These are phyloP conservation scores for Ctenochaetus hawaiiensis DNA, from an alignment of 2,797 vertebrate genomes.

Conservation along the genomic window DNA sequence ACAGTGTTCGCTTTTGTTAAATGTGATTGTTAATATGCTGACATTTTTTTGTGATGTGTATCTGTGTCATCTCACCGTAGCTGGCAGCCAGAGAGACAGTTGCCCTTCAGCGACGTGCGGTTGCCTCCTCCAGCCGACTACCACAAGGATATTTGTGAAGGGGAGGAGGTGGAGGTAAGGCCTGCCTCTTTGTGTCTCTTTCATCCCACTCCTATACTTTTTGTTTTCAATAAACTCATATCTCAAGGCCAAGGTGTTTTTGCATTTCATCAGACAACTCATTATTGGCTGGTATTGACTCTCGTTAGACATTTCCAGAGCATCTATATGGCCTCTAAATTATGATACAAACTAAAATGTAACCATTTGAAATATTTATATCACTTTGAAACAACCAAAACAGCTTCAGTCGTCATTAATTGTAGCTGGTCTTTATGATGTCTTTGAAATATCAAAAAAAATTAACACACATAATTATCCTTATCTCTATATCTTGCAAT, in stretches of 20 bases:
- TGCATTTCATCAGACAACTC: background rate
- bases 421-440: background rate
- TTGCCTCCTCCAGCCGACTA: conserved; percentile 92
- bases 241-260: conserved; percentile 3
- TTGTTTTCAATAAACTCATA: background rate
- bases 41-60: conserved; percentile 29
- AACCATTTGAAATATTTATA: background rate
- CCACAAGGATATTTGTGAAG: conserved; percentile 92
- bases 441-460: background rate
- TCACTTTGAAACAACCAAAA: background rate
- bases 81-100: conserved; percentile 94
- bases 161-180: conserved; percentile 94
- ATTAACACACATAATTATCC: background rate
- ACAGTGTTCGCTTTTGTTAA: background rate
- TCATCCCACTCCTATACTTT: background rate
- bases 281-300: background rate
- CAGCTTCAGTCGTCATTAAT: background rate
- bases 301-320: background rate
- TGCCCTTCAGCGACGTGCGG: conserved; percentile 94
- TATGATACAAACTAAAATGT: background rate
- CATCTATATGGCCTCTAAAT: background rate
- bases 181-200: background rate
- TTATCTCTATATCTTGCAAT: background rate
- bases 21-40: conserved; percentile 19
- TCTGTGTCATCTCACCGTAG: conserved; percentile 68